A percentile compares a stretch with the other conserved stretches of the same genome.
Evolutionary conservation across 2,888 invertebrate genomes (phyloP).

Genomic region (Lithophane socia): DNA sequence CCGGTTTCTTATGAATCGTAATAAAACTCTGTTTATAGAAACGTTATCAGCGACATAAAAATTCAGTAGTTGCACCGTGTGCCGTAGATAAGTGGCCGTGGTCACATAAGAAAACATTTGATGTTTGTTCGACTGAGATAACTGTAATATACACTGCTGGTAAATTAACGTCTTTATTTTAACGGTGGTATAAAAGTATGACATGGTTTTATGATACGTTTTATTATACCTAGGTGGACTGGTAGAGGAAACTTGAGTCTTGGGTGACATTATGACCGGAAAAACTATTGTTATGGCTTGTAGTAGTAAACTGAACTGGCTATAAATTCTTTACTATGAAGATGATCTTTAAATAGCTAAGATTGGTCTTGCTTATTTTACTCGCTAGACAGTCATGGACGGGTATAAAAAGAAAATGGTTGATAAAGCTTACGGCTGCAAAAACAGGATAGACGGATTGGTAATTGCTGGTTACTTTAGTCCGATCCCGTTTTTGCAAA

Average conservation of each 20-base stretch:
- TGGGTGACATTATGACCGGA: conserved; percentile 15
- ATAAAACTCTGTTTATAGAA: conserved; percentile 65
- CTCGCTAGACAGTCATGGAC: background rate
- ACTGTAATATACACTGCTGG: conserved; percentile 39
- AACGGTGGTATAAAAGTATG: conserved; percentile 50
- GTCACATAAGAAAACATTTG: conserved; percentile 67
- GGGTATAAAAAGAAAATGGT: conserved; percentile 1
- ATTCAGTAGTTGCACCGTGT: conserved; percentile 72
- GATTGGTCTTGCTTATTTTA: background rate
- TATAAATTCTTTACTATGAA: background rate
- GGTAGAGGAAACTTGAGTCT: conserved; percentile 9
- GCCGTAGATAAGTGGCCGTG: conserved; percentile 69
- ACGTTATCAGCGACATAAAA: conserved; percentile 77
- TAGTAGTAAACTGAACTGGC: background rate
- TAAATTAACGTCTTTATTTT: conserved; percentile 51
- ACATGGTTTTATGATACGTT: conserved; percentile 30
- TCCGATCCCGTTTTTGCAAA: background rate
- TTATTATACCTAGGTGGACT: conserved; percentile 27
- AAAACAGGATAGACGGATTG: conserved; percentile 38
- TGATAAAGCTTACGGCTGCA: background rate
- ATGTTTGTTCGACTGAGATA: conserved; percentile 70
- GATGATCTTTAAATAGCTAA: background rate
- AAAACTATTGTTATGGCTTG: conserved; percentile 13
- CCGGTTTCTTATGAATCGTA: conserved; percentile 28
- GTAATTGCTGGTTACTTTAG: conserved; percentile 1